Evolutionary conservation across 2,888 invertebrate species (phyloP), one percentile per base, ranked within the genome.

Genomic region (Ligdia adustata): DNA sequence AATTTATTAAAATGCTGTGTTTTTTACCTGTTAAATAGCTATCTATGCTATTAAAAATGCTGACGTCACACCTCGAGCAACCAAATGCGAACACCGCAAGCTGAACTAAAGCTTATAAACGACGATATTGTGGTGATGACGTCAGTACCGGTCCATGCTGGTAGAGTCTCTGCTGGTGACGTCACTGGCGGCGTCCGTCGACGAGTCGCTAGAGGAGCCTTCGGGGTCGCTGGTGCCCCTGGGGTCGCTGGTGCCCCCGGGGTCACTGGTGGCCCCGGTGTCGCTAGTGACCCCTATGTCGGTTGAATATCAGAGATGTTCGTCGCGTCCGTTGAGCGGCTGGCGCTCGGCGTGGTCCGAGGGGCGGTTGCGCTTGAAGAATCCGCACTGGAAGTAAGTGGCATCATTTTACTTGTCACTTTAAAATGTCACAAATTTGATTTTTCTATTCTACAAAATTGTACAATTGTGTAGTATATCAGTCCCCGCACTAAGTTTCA

Each of bases 361-460:
- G 33, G 97, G 97, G 14, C 97, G 93, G 85, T 96, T 96, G 72
- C 97, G 93, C 77, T 97, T 96, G 92, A 98, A 98, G 93, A 98
- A 98, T 52, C 97, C 97, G 79, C 95, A 95, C 97, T 97, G 86
- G 16, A 64, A 72, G 9, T 16, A 5, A 32, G 3, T 6, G 7
- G 9, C n/a, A n/a, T n/a, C n/a, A n/a, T n/a, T n/a, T n/a, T n/a
- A n/a, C n/a, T n/a, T n/a, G n/a, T n/a, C n/a, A n/a, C n/a, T n/a
- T n/a, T n/a, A n/a, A n/a, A n/a, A n/a, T n/a, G n/a, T n/a, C n/a
- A n/a, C n/a, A n/a, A n/a, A n/a, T n/a, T n/a, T n/a, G n/a, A n/a
- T n/a, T n/a, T n/a, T n/a, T n/a, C n/a, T n/a, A n/a, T n/a, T n/a
- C n/a, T n/a, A n/a, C n/a, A n/a, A n/a, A n/a, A n/a, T n/a, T n/a